Evolutionary conservation across 2,888 invertebrate species (phyloP), one percentile per base, ranked within the genome.

Genomic region (Penaeus monodon): DNA sequence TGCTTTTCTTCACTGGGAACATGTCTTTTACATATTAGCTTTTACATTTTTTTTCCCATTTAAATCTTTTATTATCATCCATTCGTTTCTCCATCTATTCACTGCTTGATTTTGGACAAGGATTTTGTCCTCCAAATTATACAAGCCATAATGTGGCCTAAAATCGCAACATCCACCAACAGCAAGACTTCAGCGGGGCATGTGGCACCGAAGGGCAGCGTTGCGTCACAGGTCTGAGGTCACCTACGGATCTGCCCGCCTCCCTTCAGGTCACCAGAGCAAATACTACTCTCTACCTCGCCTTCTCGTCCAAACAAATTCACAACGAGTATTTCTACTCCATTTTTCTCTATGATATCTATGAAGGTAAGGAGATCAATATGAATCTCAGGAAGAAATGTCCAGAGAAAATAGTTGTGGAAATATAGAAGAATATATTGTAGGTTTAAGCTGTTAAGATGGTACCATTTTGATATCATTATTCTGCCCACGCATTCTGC

Each of bases 231-330:
- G 84, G 79, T 70, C 81, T 89, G 44, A 64, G 68, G 20, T 84
- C 86, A n/a, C 44, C 68, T 17, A 33, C 73, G 27, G 38, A 76
- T 17, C 73, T 84, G 4, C 86, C 89, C 6, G 64, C 74, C 14
- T 49, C 57, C 17, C 64, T 77, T 7, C 27, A 68, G 63, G 66
- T 27, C 7, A 29, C 44, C 24, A 65, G 38, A 33, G 76, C 73
- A 0, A 83, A 86, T 27, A n/a, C 64, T 91, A 95, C 96, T 91
- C 96, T 97, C 92, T 97, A 95, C 91, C 93, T 98, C n/a, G 95
- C 96, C 0, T 97, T 97, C 91, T 97, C 97, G 91, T 97, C 97
- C 92, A 96, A 97, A 91, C 94, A 94, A 24, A 95, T 96, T 90
- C 95, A 97, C 92, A 97, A 97, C 92, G 95, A 95, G 0, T 95